A percentile compares a stretch with the other conserved stretches of the same genome.
These are phyloP conservation scores for Labeo catla DNA, from an alignment of 2,113 vertebrate species.

Conservation along the genomic window DNA sequence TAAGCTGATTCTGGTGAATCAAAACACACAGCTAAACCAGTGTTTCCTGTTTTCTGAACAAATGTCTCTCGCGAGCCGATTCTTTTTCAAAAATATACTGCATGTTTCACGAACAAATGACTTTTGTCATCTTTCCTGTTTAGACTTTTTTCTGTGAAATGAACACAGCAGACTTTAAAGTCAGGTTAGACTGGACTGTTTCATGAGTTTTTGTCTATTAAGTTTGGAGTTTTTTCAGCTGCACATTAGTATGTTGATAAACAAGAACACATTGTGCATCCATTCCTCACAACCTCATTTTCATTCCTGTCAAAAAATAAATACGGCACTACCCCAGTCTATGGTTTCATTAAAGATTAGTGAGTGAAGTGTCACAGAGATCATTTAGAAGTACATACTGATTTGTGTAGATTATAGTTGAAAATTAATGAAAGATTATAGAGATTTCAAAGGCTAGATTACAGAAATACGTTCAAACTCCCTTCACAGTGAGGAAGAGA, in stretches of 20 bases:
- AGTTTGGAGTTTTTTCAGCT: not conserved
- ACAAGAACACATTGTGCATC: not conserved
- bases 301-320: not conserved
- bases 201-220: not conserved
- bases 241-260: not conserved
- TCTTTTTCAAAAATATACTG: too few relatives aligned
- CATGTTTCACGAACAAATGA: too few relatives aligned
- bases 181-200: not conserved
- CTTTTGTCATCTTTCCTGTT: too few relatives aligned
- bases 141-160: too few relatives aligned
- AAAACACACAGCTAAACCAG: too few relatives aligned
- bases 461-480: not conserved
- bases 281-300: not conserved
- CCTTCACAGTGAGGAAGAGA: not conserved
- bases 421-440: not conserved
- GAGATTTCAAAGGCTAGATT: not conserved
- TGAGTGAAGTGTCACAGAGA: not conserved
- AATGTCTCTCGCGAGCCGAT: too few relatives aligned
- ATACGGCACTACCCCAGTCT: not conserved
- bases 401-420: not conserved
- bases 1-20: too few relatives aligned
- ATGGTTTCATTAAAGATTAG: not conserved
- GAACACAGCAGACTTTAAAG: too few relatives aligned
- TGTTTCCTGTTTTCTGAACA: too few relatives aligned
- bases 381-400: not conserved